Evolutionary conservation across 2,113 vertebrate species (phyloP).

Genomic region (Hyla sarda): DNA sequence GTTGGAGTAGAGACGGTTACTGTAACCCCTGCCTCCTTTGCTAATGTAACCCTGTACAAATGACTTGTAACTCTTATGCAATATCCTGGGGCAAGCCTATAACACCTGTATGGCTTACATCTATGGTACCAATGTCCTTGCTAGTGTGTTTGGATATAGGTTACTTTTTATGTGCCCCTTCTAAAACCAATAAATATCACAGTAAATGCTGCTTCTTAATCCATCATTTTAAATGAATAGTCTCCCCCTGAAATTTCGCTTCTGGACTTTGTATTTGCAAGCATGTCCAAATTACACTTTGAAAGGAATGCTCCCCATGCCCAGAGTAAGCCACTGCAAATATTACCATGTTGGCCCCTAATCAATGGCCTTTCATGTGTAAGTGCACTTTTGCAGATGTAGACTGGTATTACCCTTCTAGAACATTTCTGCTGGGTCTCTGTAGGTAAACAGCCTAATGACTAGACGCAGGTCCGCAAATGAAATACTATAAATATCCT

Average conservation of each 20-base stretch:
- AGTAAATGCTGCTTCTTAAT: neutral
- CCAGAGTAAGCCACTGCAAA: conserved; percentile 8
- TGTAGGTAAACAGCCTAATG: neutral
- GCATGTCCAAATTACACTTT: conserved; percentile 7
- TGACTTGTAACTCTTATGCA: too few relatives aligned
- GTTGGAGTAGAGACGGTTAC: too few relatives aligned
- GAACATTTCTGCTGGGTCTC: neutral
- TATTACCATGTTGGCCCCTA: conserved; percentile 14
- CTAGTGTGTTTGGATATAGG: neutral
- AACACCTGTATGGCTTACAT: too few relatives aligned
- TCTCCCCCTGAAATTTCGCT: neutral
- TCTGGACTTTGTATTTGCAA: neutral
- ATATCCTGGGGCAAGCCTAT: too few relatives aligned
- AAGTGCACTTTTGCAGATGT: conserved; percentile 11
- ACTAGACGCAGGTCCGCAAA: neutral
- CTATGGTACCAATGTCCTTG: too few relatives aligned
- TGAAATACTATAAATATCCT: neutral
- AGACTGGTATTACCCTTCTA: neutral
- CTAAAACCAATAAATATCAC: neutral
- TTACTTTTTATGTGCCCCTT: neutral
- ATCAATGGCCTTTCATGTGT: conserved; percentile 24
- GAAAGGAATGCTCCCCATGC: neutral
- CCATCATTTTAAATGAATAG: conserved; percentile 1
- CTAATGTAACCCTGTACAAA: too few relatives aligned
- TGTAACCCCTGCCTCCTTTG: too few relatives aligned